A percentile compares a stretch with the other conserved stretches of the same genome.
phyloP scores from a whole-genome alignment of 2,797 vertebrate genomes.

The Stomatorhinus walkeri region DNA sequence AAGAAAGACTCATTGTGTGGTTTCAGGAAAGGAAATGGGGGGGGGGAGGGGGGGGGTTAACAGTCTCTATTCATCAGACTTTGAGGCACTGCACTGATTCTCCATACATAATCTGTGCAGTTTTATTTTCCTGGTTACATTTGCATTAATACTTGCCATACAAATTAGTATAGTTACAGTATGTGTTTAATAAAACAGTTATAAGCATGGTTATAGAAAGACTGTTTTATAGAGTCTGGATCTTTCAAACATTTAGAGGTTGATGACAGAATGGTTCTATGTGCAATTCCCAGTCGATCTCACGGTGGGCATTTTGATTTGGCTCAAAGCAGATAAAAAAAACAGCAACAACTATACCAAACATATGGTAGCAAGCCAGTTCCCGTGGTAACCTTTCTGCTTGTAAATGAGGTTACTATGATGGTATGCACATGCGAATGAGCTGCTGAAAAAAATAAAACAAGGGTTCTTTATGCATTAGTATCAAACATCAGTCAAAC shows the following conservation, averaged over 20 bases:
- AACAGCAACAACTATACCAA: background rate
- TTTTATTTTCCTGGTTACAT: conserved; percentile 14
- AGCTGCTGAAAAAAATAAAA: background rate
- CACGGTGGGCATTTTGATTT: background rate
- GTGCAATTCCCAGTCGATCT: background rate
- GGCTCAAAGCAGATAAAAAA: background rate
- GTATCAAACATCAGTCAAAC: conserved; percentile 6
- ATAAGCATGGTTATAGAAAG: conserved; percentile 15
- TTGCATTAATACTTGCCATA: conserved; percentile 13
- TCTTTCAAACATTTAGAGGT: background rate
- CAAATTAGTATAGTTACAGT: conserved; percentile 19
- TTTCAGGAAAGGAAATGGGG: background rate
- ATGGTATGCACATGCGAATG: conserved; percentile 1
- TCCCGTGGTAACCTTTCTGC: background rate
- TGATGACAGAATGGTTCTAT: background rate
- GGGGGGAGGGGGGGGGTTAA: background rate
- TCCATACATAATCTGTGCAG: conserved; percentile 17
- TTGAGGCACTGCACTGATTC: conserved; percentile 4
- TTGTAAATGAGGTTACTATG: background rate
- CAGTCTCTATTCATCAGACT: conserved; percentile 24
- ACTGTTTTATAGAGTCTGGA: background rate
- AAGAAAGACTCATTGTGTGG: conserved; percentile 18
- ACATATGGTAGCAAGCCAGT: background rate
- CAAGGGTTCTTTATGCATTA: background rate
- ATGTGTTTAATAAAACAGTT: conserved; percentile 15